Evolutionary conservation across 2,888 invertebrate genomes (phyloP), one percentile per base, ranked within the genome.

Genomic region (Drosophila algonquin): DNA sequence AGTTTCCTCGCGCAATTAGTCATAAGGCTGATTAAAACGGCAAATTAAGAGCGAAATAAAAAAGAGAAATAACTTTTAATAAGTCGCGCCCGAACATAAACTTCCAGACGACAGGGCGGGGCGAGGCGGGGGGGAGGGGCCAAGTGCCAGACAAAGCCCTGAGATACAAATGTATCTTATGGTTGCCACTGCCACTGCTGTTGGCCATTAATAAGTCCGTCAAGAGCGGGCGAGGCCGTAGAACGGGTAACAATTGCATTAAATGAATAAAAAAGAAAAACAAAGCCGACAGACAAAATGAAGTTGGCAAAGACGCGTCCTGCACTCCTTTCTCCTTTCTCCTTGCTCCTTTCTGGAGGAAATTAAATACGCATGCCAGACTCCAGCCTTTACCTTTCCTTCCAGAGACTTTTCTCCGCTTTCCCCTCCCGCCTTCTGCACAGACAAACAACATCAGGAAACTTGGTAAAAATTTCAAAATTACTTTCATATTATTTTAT

Each of bases 161-260:
- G 35, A 82, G 84, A 80, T 76, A 87, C 87, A 86, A 77, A 78
- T 89, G 79, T 79, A 76, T 83, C 75, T 72, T 73, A 62, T 58
- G 58, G 58, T 62, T 80, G 65, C 50, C 54, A 32, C 47, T 35
- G 59, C 63, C 73, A 65, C 65, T 77, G 73, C 73, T 77, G 74
- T 79, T 84, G 89, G 79, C 85, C 77, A 87, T 85, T 89, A 84
- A 84, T 87, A 89, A 89, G 77, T 48, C 85, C 56, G 60, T 72
- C 74, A 50, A 56, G 53, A 48, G 18, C 32, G 48, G 18, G 2
- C 53, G 63, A 73, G 63, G 55, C 53, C 4, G 67, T 54, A 56
- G 71, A 46, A 63, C 53, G 46, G 58, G 73, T 72, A 84, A 77
- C 85, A 85, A 85, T 89, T 87, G 85, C 79, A 89, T 89, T 89